Conservation (phyloP, 1,140 invertebrate genomes). For the Bombus superbus region DNA sequence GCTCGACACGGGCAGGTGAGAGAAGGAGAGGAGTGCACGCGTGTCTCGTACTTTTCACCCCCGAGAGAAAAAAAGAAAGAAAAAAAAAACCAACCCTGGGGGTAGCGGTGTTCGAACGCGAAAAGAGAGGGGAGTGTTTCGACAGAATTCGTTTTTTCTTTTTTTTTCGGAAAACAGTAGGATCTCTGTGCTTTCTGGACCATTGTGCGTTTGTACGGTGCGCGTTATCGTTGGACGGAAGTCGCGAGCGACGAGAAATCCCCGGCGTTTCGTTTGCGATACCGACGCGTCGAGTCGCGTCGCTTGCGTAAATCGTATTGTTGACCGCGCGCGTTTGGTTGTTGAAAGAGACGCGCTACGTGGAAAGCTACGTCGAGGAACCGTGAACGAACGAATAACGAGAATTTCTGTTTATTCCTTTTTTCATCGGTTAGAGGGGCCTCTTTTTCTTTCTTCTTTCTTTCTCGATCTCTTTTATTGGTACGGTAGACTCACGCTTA, state of each 20-base stretch:
- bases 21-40: constrained; percentile 31
- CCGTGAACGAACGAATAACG: not conserved
- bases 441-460: not conserved
- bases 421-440: not conserved
- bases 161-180: constrained; percentile 40
- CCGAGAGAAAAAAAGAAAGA: not conserved
- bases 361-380: not conserved
- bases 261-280: not conserved
- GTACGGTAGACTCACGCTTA: too few relatives aligned
- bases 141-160: constrained; percentile 23
- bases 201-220: constrained; percentile 8
- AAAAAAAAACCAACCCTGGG: constrained; percentile 33
- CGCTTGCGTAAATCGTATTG: constrained; percentile 45
- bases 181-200: not conserved
- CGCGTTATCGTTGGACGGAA: constrained; percentile 43
- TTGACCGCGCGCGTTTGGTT: constrained; percentile 17
- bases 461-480: not conserved
- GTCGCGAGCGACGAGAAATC: constrained; percentile 26
- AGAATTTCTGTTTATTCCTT: not conserved
- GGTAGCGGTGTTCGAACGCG: not conserved
- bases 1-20: constrained; percentile 73
- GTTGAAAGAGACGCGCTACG: constrained; percentile 3
- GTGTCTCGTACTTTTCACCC: constrained; percentile 12
- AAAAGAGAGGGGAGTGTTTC: not conserved
- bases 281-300: not conserved